Base-by-base conservation (phyloP, 2,888 invertebrate genomes). In the Andrena bicolor region DNA sequence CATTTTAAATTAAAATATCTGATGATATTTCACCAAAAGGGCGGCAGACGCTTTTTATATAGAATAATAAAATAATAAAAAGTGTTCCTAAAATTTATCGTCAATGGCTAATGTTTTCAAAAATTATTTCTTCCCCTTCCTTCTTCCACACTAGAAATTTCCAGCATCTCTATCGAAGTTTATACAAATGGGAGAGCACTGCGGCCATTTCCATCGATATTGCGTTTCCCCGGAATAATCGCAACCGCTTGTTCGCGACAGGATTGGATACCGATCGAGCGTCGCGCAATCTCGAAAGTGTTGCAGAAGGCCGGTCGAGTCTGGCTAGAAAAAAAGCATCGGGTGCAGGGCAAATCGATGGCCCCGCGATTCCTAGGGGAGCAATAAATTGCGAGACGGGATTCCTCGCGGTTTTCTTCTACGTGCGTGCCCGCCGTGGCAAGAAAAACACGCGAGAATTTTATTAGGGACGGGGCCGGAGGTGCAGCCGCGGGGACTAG, bases 371-470 rank as follows among this genome's bases (percentile, higher is more conserved):
- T 83, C 88, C 80, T 71, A 23, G 26, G 86, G 82, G 89, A 72
- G 79, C 85, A 58, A 88, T 89, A 88, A 88, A 88, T 88, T 69
- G 69, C 56, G 16, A 64, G 48, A 41, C 75, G 35, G 61, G 78
- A 87, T 88, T 87, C 81, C 80, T 70, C 64, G 61, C 26, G 75
- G 58, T 71, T 73, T 73, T 76, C 74, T 85, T 73, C 66, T 32
- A 32, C 4, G 53, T 20, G 16, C 64, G 10, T 58, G 60, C 16
- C 30, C 60, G 41, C 56, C 70, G 61, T 13, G 69, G 41, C 28
- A 58, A 56, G 60, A 73, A 79, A 76, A 80, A 76, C 49, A 49
- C n/a, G 49, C 23, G 58, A 64, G 78, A 75, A 82, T 85, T 85
- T 71, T 70, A 76, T 82, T 82, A 78, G 28, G 48, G 13, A 28